Base-by-base conservation (phyloP, 2,113 vertebrate genomes). In the Chloropsis hardwickii region DNA sequence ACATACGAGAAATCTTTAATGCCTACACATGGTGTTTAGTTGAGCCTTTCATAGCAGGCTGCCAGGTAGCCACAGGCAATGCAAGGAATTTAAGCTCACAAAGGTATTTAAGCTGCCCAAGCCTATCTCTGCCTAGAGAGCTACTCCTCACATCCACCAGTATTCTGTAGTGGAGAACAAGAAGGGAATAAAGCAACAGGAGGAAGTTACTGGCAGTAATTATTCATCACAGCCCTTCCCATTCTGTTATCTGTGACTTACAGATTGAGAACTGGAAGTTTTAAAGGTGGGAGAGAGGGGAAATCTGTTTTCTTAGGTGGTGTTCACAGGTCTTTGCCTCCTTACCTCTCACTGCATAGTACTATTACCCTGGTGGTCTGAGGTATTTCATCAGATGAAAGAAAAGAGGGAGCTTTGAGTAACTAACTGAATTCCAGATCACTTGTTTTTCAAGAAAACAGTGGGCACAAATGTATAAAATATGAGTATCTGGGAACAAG, bases 401-500 rank as follows among this genome's bases (percentile, higher is more conserved):
- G 72, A 37, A 65, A 81, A 74, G 33, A 88, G 8, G 44, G n/a
- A 92, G 48, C 50, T 81, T 71, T 40, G 72, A 89, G 91, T 81
- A 84, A 37, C 65, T 74, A 67, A 60, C 48, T 84, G 88, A 95
- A 88, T 86, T 88, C 58, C 23, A 88, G 71, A 93, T 92, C 18
- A 70, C 56, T 90, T 88, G 56, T 70, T 84, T 92, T 92, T 58
- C 71, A 72, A 73, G 74, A 80, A 97, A 85, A 77, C 33, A 72
- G 71, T 71, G 56, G 23, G 27, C 18, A 77, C 29, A 71, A 80
- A 77, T 58, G 27, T 80, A 78, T 87, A 83, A 93, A 91, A 92
- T 65, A 80, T 61, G 74, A 90, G 67, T 78, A 47, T 64, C 86
- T 62, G 37, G 9, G 42, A 82, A 80, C 9, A 80, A 60, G 40